Conservation (phyloP, 2,888 invertebrate genomes). For the Catocala fraxini region DNA sequence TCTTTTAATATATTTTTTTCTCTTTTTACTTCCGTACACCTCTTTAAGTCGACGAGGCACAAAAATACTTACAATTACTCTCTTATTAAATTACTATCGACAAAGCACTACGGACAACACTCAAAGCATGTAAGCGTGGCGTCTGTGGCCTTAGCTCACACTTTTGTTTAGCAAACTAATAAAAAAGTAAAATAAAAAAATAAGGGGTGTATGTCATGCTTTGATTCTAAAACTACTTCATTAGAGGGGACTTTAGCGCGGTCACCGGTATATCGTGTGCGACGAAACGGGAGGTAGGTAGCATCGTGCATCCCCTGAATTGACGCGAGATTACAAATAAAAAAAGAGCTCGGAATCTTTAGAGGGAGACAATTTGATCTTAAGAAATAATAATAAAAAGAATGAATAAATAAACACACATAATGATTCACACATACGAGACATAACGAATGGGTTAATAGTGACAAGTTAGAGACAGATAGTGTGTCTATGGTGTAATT, state of each 20-base stretch:
- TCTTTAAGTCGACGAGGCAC: slow-evolving; percentile 62
- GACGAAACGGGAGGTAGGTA: slow-evolving; percentile 78
- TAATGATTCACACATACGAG: slow-evolving; percentile 69
- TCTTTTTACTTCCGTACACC: slow-evolving; percentile 70
- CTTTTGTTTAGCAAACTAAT: slow-evolving; percentile 57
- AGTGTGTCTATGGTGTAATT: slow-evolving; percentile 77
- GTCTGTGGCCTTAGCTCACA: slow-evolving; percentile 67
- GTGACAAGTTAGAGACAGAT: slow-evolving; percentile 74
- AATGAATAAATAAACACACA: slow-evolving; percentile 69
- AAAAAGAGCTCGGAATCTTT: slow-evolving; percentile 81
- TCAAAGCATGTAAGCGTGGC: slow-evolving; percentile 78
- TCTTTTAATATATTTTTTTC: slow-evolving; percentile 41
- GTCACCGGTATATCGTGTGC: slow-evolving; percentile 47
- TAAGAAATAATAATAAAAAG: slow-evolving; percentile 59
- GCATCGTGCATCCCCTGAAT: slow-evolving; percentile 87
- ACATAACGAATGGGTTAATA: slow-evolving; percentile 80
- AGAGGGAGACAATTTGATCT: slow-evolving; percentile 84
- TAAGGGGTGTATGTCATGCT: slow-evolving; percentile 79
- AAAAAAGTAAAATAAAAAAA: slow-evolving; percentile 52
- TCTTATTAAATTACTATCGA: slow-evolving; percentile 48
- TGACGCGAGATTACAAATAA: slow-evolving; percentile 78
- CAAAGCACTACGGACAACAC: slow-evolving; percentile 79
- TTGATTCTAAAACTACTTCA: slow-evolving; percentile 55
- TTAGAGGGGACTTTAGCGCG: slow-evolving; percentile 51
- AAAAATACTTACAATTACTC: slow-evolving; percentile 59